Conservation (phyloP, 1,140 invertebrate species). For the Trichogramma pretiosum region DNA sequence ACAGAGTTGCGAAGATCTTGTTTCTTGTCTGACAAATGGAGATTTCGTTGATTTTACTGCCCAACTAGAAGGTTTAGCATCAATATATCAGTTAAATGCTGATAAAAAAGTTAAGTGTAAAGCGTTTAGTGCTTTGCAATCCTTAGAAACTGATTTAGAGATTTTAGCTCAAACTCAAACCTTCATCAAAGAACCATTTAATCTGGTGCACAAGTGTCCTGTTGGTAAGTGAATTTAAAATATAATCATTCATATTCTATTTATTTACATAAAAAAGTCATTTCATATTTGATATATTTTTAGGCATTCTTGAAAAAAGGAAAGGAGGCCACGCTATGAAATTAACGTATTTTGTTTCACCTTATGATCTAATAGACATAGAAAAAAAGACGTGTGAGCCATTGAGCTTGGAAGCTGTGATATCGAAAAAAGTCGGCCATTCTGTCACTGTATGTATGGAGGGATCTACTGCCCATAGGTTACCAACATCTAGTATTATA, state of each 20-base stretch:
- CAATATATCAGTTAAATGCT: constrained; percentile 88
- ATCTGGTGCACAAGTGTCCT: constrained; percentile 80
- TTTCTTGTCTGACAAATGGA: constrained; percentile 65
- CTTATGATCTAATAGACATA: constrained; percentile 80
- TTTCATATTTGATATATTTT: constrained; percentile 3
- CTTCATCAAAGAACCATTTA: constrained; percentile 76
- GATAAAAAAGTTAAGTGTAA: constrained; percentile 92
- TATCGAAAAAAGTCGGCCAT: constrained; percentile 66
- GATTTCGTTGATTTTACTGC: constrained; percentile 89
- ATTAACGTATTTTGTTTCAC: constrained; percentile 90
- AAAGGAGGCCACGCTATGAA: constrained; percentile 85
- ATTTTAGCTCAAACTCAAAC: constrained; percentile 71
- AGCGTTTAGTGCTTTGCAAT: constrained; percentile 83
- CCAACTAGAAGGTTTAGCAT: constrained; percentile 81
- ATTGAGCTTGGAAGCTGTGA: constrained; percentile 63
- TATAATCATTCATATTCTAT: neutral
- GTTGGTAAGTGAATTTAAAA: constrained; percentile 52
- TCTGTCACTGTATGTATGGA: constrained; percentile 86
- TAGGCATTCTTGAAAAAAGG: constrained; percentile 59
- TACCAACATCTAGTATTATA: constrained; percentile 76
- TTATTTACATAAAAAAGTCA: neutral
- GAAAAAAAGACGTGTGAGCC: constrained; percentile 63
- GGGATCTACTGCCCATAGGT: constrained; percentile 76
- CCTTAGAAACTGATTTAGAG: constrained; percentile 84
- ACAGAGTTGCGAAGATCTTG: constrained; percentile 78